Evolutionary conservation across 1,140 invertebrate species (phyloP).

Genomic region (Arctopsyche grandis): DNA sequence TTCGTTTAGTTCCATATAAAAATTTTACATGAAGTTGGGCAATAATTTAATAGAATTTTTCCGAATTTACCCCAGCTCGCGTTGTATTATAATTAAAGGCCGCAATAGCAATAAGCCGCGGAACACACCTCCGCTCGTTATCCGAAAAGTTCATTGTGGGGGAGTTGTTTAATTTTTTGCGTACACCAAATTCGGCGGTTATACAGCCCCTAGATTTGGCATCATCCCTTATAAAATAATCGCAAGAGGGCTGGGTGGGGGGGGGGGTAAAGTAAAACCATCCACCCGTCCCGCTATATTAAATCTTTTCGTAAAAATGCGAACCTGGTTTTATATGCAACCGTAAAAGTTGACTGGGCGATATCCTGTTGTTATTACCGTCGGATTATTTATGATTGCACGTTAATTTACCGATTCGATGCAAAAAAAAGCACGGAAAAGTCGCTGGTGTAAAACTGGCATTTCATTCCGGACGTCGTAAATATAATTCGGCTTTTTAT

Average conservation of each 20-base stretch:
- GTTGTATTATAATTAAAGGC: constrained; percentile 12
- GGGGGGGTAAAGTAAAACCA: neutral
- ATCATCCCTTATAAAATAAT: constrained; percentile 38
- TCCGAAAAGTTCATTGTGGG: constrained; percentile 18
- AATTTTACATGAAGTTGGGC: neutral
- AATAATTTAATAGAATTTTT: neutral
- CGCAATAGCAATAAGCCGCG: neutral
- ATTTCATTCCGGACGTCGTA: too few relatives aligned
- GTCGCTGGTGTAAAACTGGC: too few relatives aligned
- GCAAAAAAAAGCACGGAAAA: too few relatives aligned
- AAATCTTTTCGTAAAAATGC: constrained; percentile 13
- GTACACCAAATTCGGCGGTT: neutral
- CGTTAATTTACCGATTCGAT: too few relatives aligned
- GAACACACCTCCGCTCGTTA: constrained; percentile 14
- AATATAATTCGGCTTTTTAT: neutral
- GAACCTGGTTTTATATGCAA: constrained; percentile 19
- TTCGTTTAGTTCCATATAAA: too few relatives aligned
- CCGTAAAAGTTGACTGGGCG: constrained; percentile 31
- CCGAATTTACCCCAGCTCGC: neutral
- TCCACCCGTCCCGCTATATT: constrained; percentile 8
- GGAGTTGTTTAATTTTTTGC: constrained; percentile 15
- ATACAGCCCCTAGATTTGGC: neutral
- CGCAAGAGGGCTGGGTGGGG: neutral
- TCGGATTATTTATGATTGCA: neutral
- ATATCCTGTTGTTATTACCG: constrained; percentile 11